Evolutionary conservation across 1,140 invertebrate genomes (phyloP), one percentile per base, ranked within the genome.

Genomic region (Papilio xuthus): DNA sequence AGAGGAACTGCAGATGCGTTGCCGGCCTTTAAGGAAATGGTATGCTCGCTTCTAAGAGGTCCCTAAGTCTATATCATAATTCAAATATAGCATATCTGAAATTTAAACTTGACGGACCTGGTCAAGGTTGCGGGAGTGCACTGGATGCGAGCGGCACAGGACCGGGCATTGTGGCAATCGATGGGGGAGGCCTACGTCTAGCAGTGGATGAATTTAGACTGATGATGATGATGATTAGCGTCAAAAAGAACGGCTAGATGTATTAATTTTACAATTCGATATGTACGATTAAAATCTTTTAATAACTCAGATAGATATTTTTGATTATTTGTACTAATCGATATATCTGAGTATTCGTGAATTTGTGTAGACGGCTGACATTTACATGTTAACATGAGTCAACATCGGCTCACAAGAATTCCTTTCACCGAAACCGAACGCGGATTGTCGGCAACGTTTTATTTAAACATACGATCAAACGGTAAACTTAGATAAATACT

Each of bases 351-450:
- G 71, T 47, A 44, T 47, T 42, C 71, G 71, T 73, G 71, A 73
- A 42, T 71, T 44, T 73, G 37, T 44, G 12, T 15, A 26, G 71
- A 73, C 41, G 18, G 41, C 42, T 73, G 71, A 73, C 82, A 73
- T 83, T 83, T 77, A 83, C 82, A 80, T 69, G 77, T 28, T 44
- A 70, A 70, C 71, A 15, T 73, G 71, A 73, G 42, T 73, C 71
- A 73, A 42, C 42, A 73, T 72, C 41, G 20, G 41, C 72, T 78
- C 70, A 72, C 37, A 20, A 73, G 71, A 73, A 20, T 73, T 79
- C 85, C 86, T 88, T 88, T 88, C 86, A 88, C 86, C 83, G 78
- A 82, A 88, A 85, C 82, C 78, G 83, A 81, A 78, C 79, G 82
- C 83, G 81, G 83, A 85, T 83, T 86, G 75, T 42, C 78, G 84